Percentiles rank a stretch among this genome's conserved stretches.
These are phyloP conservation scores for Neolamprologus longior DNA, from an alignment of 2,113 vertebrate species.

Conservation along the genomic window DNA sequence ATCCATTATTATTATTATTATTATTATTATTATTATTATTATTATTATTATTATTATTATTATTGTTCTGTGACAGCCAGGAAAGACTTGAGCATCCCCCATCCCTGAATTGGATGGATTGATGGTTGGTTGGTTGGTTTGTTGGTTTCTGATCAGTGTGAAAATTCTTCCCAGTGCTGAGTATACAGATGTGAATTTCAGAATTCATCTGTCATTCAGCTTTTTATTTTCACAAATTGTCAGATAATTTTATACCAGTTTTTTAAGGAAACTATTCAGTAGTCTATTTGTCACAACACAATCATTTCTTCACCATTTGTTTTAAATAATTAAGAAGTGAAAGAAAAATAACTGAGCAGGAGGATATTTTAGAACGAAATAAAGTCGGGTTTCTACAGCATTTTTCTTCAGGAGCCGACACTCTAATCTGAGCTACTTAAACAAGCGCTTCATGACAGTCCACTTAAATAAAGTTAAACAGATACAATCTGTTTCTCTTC, in stretches of 20 bases:
- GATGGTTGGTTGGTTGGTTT: not conserved
- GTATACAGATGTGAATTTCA: not conserved
- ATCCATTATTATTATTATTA: no score
- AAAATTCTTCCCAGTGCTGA: fast-evolving
- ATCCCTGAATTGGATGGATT: not conserved
- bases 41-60: no score
- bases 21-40: no score
- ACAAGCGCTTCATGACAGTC: not conserved
- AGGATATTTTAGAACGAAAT: not conserved
- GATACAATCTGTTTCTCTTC: not conserved
- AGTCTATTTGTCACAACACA: no score
- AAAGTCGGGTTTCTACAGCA: not conserved
- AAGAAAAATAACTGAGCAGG: not conserved
- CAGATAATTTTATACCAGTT: not conserved
- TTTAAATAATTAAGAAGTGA: no score
- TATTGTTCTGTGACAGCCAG: no score
- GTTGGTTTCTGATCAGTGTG: not conserved
- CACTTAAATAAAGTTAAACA: not conserved
- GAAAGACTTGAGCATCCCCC: no score
- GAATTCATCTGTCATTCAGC: not conserved
- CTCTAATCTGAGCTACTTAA: not conserved
- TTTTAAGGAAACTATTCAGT: not conserved
- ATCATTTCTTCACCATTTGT: no score
- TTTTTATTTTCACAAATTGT: not conserved
- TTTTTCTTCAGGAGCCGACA: not conserved